Conservation (phyloP, 2,797 vertebrate species). For the Sebastes paucispinis region DNA sequence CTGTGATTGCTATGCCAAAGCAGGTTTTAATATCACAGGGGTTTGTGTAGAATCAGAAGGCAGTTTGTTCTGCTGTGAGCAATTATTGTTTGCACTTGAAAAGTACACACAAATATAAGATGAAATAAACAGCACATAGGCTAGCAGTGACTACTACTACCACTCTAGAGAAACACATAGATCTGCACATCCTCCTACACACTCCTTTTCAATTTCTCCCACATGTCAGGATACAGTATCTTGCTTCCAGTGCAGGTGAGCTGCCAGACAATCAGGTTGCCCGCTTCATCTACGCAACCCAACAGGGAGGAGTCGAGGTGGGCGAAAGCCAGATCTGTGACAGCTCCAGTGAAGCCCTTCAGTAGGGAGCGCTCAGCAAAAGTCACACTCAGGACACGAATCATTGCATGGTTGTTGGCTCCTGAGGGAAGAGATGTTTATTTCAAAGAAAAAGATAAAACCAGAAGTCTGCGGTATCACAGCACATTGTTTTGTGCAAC, state of each 20-base stretch:
- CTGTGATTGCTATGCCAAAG: neutral
- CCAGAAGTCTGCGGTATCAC: neutral
- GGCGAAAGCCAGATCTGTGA: conserved; percentile 97
- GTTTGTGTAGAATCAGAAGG: neutral
- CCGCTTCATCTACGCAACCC: conserved; percentile 96
- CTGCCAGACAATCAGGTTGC: conserved; percentile 96
- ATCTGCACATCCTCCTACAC: neutral
- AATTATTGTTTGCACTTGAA: neutral
- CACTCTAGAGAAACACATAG: neutral
- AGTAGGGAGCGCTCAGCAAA: conserved; percentile 91
- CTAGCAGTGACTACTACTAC: neutral
- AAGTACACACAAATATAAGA: neutral
- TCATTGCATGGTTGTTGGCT: conserved; percentile 94
- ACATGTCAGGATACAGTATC: conserved; percentile 90
- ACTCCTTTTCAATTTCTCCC: neutral
- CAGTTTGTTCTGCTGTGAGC: neutral
- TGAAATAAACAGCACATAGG: neutral
- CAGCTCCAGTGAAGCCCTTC: conserved; percentile 94
- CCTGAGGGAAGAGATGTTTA: conserved; percentile 70
- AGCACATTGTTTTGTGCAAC: neutral
- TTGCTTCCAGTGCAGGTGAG: conserved; percentile 90
- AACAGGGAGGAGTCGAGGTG: conserved; percentile 95
- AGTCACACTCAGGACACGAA: conserved; percentile 92
- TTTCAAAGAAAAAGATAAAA: neutral
- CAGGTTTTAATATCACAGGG: neutral